A percentile compares a stretch with the other conserved stretches of the same genome.
Evolutionary conservation across 2,797 vertebrate genomes (phyloP).

Genomic region (Adelosebastes latens): DNA sequence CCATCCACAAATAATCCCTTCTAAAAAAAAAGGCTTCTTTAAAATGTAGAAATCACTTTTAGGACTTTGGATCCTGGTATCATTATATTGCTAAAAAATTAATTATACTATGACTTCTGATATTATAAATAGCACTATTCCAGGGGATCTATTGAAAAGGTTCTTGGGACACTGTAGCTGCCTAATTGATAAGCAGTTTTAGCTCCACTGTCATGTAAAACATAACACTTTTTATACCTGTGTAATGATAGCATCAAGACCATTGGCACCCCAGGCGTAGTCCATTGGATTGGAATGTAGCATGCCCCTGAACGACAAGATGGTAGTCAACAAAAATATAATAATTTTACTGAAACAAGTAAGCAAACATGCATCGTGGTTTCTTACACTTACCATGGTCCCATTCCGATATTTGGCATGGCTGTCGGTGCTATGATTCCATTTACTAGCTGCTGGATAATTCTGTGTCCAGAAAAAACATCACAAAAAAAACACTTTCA

Average conservation of each 20-base stretch:
- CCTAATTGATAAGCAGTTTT: neutral
- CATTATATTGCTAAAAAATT: neutral
- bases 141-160: neutral
- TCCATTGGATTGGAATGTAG: constrained; percentile 98
- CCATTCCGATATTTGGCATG: constrained; percentile 93
- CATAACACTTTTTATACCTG: constrained; percentile 83
- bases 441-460: constrained; percentile 97
- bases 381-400: constrained; percentile 88
- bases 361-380: neutral
- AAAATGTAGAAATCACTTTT: neutral
- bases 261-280: constrained; percentile 97
- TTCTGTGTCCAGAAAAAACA: constrained; percentile 78
- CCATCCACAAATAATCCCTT: neutral
- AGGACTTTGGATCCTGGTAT: neutral
- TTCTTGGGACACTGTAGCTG: neutral
- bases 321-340: neutral
- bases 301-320: constrained; percentile 87
- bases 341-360: neutral
- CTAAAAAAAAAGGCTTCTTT: neutral
- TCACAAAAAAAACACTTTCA: neutral
- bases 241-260: constrained; percentile 96
- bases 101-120: neutral
- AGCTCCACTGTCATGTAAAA: neutral
- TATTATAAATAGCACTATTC: neutral
- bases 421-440: constrained; percentile 96